Evolutionary conservation across 2,113 vertebrate species (phyloP).

Genomic region (Phocoena phocoena): DNA sequence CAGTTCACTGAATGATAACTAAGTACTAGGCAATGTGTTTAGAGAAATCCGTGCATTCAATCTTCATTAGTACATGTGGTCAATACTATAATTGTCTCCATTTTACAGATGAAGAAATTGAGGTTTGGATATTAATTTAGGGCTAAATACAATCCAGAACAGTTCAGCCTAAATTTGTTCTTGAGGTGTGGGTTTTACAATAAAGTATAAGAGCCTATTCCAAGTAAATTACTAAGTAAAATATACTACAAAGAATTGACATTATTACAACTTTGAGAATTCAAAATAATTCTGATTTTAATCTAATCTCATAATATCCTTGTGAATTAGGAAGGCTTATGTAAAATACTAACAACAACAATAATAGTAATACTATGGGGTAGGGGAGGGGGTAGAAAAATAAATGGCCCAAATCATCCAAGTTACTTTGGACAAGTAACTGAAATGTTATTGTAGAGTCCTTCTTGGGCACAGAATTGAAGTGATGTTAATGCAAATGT

Average conservation of each 20-base stretch:
- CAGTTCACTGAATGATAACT: background rate
- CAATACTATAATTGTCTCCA: background rate
- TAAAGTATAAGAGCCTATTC: background rate
- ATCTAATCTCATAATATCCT: background rate
- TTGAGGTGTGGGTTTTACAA: background rate
- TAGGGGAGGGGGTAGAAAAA: background rate
- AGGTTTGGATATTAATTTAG: background rate
- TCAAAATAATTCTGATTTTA: slow-evolving; percentile 22
- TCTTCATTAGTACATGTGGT: background rate
- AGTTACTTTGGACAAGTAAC: background rate
- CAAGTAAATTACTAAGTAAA: background rate
- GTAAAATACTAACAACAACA: background rate
- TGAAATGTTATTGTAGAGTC: background rate
- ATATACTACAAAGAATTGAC: background rate
- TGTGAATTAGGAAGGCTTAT: background rate
- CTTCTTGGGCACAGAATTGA: background rate
- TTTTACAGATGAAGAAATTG: background rate
- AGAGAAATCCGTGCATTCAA: background rate
- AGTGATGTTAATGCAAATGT: background rate
- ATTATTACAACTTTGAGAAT: background rate
- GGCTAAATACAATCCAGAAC: background rate
- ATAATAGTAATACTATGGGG: background rate
- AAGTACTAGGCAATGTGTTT: background rate
- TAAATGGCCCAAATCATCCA: background rate
- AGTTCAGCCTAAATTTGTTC: background rate